phyloP scores from a whole-genome alignment of 2,113 vertebrate species.

The Tenebrosternarchus preto region DNA sequence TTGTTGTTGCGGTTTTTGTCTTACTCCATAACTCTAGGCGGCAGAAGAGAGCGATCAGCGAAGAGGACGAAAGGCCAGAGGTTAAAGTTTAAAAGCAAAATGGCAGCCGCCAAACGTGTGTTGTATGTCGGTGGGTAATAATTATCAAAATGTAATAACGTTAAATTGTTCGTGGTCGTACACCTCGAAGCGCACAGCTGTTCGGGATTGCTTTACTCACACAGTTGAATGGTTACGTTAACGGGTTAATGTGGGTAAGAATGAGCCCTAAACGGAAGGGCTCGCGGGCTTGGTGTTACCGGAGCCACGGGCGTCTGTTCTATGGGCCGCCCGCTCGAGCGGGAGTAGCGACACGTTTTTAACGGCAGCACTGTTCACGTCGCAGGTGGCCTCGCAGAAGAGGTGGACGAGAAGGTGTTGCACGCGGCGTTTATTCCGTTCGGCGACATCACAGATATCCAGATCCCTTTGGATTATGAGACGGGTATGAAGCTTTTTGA shows the following conservation, averaged over 20 bases:
- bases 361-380: constrained; percentile 1
- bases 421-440: constrained; percentile 96
- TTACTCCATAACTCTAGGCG: constrained; percentile 50
- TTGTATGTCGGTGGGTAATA: constrained; percentile 72
- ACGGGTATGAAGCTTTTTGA: constrained; percentile 75
- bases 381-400: constrained; percentile 91
- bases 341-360: too few relatives aligned
- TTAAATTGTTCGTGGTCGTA: background rate
- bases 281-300: too few relatives aligned
- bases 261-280: too few relatives aligned
- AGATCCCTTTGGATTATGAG: constrained; percentile 96
- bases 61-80: constrained; percentile 57
- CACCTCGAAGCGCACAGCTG: background rate
- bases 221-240: too few relatives aligned
- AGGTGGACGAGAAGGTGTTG: constrained; percentile 93
- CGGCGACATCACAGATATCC: constrained; percentile 93
- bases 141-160: background rate
- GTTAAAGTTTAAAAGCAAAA: constrained; percentile 65
- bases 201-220: background rate
- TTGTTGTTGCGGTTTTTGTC: too few relatives aligned
- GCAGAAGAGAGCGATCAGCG: constrained; percentile 36
- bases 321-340: too few relatives aligned
- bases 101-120: constrained; percentile 74
- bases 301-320: too few relatives aligned
- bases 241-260: too few relatives aligned